Conservation (phyloP, 2,113 vertebrate species). For the Aegypius monachus region DNA sequence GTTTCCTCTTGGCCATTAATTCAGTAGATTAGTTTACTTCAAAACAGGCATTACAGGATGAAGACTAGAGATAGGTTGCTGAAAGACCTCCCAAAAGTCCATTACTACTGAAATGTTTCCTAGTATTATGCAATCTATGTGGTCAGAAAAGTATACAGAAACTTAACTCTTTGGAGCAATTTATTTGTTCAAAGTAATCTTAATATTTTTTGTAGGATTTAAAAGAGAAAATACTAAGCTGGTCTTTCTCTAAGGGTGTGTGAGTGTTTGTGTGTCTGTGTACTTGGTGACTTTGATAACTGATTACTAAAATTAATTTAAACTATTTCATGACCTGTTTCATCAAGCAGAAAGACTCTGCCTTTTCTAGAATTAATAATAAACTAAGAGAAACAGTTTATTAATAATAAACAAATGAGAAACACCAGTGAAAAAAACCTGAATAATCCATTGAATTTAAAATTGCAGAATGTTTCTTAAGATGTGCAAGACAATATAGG, state of each 20-base stretch:
- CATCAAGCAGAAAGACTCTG: neutral
- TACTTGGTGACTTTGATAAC: neutral
- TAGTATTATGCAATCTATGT: neutral
- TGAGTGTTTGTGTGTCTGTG: neutral
- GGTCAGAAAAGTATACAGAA: neutral
- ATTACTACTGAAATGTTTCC: neutral
- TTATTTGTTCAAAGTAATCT: neutral
- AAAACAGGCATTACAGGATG: neutral
- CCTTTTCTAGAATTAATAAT: neutral
- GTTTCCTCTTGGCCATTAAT: neutral
- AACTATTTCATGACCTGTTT: neutral
- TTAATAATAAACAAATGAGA: neutral
- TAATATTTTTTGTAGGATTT: neutral
- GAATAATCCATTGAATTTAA: neutral
- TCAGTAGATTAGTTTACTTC: neutral
- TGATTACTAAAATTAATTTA: neutral
- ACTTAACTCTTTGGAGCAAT: neutral
- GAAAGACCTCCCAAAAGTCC: neutral
- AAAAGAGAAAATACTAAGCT: neutral
- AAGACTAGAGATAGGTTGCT: neutral
- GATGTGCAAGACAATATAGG: neutral
- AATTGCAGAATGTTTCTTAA: neutral
- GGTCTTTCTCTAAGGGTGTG: neutral
- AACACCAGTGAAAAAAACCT: accelerated
- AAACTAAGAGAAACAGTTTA: neutral